Evolutionary conservation across 2,888 invertebrate genomes (phyloP).

Genomic region (Yponomeuta cagnagella): DNA sequence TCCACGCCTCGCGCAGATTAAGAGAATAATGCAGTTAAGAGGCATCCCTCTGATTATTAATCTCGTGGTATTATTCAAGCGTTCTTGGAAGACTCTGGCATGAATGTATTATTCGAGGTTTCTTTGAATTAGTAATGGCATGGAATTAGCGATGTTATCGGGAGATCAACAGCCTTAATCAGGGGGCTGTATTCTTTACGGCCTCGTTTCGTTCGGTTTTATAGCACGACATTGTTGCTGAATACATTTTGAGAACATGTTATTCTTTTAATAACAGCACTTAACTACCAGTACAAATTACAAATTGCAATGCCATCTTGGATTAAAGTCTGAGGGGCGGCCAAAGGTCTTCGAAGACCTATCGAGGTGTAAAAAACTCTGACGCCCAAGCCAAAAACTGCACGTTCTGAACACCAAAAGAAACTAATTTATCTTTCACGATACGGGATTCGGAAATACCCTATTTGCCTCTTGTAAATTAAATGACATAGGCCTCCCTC

Average conservation of each 20-base stretch:
- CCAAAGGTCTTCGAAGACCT: too few relatives aligned
- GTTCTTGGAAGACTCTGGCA: conserved; percentile 19
- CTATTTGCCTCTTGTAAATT: too few relatives aligned
- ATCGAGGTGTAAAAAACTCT: too few relatives aligned
- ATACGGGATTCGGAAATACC: too few relatives aligned
- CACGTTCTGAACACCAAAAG: too few relatives aligned
- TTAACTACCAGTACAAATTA: background rate
- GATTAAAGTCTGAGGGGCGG: background rate
- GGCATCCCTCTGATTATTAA: conserved; percentile 15
- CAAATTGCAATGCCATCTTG: background rate
- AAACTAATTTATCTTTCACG: too few relatives aligned
- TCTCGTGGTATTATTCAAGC: conserved; percentile 19
- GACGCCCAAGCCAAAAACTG: too few relatives aligned
- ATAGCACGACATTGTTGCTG: background rate
- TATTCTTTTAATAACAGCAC: background rate
- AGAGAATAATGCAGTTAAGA: conserved; percentile 25
- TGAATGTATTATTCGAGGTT: conserved; percentile 9
- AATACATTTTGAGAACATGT: background rate
- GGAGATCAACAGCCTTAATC: conserved; percentile 11
- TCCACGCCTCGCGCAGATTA: conserved; percentile 49
- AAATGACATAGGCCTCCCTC: too few relatives aligned
- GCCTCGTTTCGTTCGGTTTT: background rate
- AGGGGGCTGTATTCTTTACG: conserved; percentile 7
- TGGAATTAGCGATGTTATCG: conserved; percentile 15
- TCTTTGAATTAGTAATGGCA: conserved; percentile 11